Evolutionary conservation across 1,140 invertebrate genomes (phyloP), one percentile per base, ranked within the genome.

Genomic region (Palaemon carinicauda): DNA sequence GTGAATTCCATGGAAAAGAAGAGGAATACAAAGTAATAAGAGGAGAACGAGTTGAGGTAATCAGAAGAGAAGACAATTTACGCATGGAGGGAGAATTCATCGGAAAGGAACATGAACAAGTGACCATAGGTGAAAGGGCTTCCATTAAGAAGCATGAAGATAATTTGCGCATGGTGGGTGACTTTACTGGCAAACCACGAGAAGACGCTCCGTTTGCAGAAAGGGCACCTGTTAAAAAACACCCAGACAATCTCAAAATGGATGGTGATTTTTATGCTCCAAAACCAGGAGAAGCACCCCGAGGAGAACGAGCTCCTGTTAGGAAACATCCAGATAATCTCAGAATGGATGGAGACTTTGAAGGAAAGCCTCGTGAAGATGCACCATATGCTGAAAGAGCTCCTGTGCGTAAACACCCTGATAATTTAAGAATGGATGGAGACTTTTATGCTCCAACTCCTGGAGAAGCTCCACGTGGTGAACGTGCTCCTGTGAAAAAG

Each of bases 11-110:
- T 5, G 82, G 85, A 15, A 89, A 79, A 14, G 27, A 81, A 88
- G 81, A 56, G 81, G 19, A 74, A 93, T 93, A 89, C 94, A 94
- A 89, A 87, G 94, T 0, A 91, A 91, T 80, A 88, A 91, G 21
- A 90, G 91, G 92, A 9, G 92, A 93, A 90, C 90, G 92, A 88
- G 91, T 92, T 89, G 89, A 92, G 54, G 91, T 91, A 53, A 90
- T 89, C 69, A 92, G 60, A n/a, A 19, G 60, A 3, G 60, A 69
- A 29, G 60, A 69, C n/a, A 69, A 69, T 2, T 31, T 69, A 15
- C 65, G 65, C 0, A 69, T 69, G 65, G 65, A 69, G 5, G 65
- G 65, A 69, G 65, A 69, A 24, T 87, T 80, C 17, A 19, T 71
- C 3, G 82, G 85, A 15, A 89, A 79, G 5, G 27, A 81, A 21